Conservation (phyloP, 92 coral and sea anemone species). For the Siderastrea siderea region DNA sequence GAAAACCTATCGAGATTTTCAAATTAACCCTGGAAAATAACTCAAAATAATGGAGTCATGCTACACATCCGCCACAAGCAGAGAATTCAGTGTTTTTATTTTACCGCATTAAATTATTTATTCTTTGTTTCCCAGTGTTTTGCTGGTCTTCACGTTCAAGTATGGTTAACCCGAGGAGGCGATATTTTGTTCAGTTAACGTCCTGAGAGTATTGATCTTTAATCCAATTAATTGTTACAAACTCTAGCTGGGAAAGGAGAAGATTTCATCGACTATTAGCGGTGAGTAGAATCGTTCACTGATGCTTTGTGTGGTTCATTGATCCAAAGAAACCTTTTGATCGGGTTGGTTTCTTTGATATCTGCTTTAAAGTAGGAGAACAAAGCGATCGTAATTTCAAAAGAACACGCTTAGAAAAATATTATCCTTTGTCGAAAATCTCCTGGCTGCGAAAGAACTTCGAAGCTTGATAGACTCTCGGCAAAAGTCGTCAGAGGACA, state of each 20-base stretch:
- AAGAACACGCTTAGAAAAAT: not conserved
- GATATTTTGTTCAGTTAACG: not conserved
- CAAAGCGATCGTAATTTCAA: not conserved
- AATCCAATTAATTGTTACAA: not conserved
- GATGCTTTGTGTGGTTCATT: not conserved
- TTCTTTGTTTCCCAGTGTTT: conserved; percentile 24
- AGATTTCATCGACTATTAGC: no score
- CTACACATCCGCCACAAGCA: conserved; percentile 24
- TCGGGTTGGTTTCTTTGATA: not conserved
- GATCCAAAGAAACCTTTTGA: conserved; percentile 36
- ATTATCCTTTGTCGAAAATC: not conserved
- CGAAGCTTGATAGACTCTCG: not conserved
- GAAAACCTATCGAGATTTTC: no score
- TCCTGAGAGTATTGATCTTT: not conserved
- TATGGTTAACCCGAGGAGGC: not conserved
- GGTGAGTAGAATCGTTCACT: not conserved
- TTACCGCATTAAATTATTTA: conserved; percentile 12
- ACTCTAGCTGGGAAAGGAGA: not conserved
- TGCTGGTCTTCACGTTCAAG: conserved; percentile 16
- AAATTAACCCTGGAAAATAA: not conserved
- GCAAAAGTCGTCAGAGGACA: no score
- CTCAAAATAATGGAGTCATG: not conserved
- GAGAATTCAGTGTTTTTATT: not conserved
- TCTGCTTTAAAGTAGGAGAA: not conserved
- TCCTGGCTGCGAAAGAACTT: not conserved